These are phyloP conservation scores for Enteromius fasciolatus DNA, from an alignment of 2,797 vertebrate genomes.

Conservation along the genomic window DNA sequence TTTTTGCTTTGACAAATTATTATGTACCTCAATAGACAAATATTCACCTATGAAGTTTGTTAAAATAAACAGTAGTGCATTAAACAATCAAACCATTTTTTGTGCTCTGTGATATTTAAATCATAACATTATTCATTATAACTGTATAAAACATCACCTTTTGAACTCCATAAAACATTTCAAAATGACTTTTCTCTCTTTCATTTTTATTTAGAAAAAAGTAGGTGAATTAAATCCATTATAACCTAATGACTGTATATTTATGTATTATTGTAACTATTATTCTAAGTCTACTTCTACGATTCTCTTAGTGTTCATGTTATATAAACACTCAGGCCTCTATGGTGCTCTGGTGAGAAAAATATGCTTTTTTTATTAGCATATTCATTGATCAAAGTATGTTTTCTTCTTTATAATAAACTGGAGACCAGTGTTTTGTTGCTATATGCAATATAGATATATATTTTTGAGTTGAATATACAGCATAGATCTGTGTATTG, in stretches of 20 bases:
- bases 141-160: not conserved
- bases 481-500: not conserved
- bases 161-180: constrained; percentile 4
- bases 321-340: constrained; percentile 1
- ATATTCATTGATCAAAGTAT: constrained; percentile 20
- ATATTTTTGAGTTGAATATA: not conserved
- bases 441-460: not conserved
- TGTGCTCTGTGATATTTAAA: not conserved
- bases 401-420: not conserved
- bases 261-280: not conserved
- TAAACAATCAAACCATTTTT: not conserved
- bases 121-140: constrained; percentile 18
- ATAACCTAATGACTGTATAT: not conserved
- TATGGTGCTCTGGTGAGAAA: constrained; percentile 25
- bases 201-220: constrained; percentile 5
- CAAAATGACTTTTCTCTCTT: constrained; percentile 6
- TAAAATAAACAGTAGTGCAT: constrained; percentile 22
- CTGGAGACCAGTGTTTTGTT: not conserved
- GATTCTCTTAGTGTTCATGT: not conserved
- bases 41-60: not conserved
- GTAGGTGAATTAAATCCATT: not conserved
- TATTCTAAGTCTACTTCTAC: not conserved
- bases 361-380: not conserved
- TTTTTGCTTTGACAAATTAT: not conserved
- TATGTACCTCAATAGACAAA: not conserved